Evolutionary conservation across 2,113 vertebrate genomes (phyloP), one percentile per base, ranked within the genome.

Genomic region (Piprites chloris): DNA sequence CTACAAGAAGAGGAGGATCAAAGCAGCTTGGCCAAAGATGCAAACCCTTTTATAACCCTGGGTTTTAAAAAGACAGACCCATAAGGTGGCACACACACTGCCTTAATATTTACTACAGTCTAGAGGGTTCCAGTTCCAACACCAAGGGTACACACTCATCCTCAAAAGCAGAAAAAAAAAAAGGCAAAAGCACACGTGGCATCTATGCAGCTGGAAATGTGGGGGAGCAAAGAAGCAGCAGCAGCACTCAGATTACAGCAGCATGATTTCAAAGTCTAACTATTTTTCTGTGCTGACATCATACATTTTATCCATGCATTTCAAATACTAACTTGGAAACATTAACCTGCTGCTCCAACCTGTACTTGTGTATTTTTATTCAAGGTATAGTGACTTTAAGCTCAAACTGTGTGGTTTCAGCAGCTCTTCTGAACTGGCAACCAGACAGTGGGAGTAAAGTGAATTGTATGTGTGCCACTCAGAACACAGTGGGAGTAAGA

Each of bases 61-160:
- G 24, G 33, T 53, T 71, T 83, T 85, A 61, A 89, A 87, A 94
- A 78, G 78, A 47, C 59, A 63, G 72, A 84, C 59, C 56, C 56
- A 78, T 20, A 78, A n/a, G 55, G 41, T 1, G 90, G 86, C 66
- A 80, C 9, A 71, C 17, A 27, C 33, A 27, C 32, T 92, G 73
- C 56, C 35, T 85, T 56, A 68, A 21, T n/a, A 83, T 88, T 86
- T 78, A 59, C 39, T 92, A 39, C 92, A 72, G 49, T 84, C 92
- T 84, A 90, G 79, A 95, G 69, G 88, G 96, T 96, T 97, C 96
- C 96, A 97, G 94, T 94, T 94, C 79, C 74, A 96, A 96, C 68
- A 89, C 93, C 95, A 69, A 72, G 71, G 56, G 14, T 55, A 81
- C 65, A 61, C 22, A 30, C 37, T 80, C 53, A 72, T 78, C 23